phyloP scores from a whole-genome alignment of 2,888 invertebrate genomes.

The Emmelina monodactyla region DNA sequence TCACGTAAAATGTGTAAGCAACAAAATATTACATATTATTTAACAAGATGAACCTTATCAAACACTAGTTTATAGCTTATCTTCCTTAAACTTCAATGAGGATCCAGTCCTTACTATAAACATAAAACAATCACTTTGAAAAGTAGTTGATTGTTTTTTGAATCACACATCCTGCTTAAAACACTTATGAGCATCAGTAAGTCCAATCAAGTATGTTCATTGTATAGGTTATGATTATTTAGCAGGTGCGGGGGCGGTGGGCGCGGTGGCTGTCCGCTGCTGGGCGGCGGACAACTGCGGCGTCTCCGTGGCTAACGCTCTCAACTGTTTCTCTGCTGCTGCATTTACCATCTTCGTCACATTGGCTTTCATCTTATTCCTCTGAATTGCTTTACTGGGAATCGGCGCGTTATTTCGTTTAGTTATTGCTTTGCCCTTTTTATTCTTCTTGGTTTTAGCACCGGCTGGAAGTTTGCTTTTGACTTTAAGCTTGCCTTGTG shows the following conservation, averaged over 20 bases:
- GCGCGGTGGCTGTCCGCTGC: slow-evolving; percentile 42
- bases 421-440: slow-evolving; percentile 58
- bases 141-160: too few species aligned
- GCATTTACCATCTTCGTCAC: slow-evolving; percentile 76
- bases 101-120: too few species aligned
- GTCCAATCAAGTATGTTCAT: too few species aligned
- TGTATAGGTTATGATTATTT: slow-evolving; percentile 24
- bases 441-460: slow-evolving; percentile 60
- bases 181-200: too few species aligned
- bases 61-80: too few species aligned
- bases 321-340: slow-evolving; percentile 71
- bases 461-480: slow-evolving; percentile 69
- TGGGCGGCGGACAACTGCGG: slow-evolving; percentile 61
- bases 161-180: too few species aligned
- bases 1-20: too few species aligned
- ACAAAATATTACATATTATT: too few species aligned
- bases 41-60: too few species aligned
- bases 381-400: slow-evolving; percentile 69
- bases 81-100: too few species aligned
- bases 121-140: too few species aligned
- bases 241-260: slow-evolving; percentile 42
- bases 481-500: slow-evolving; percentile 74
- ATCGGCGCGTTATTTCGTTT: slow-evolving; percentile 72
- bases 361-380: slow-evolving; percentile 70
- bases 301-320: slow-evolving; percentile 62